Evolutionary conservation across 2,888 invertebrate species (phyloP).

Genomic region (Philopedon plagiatum): DNA sequence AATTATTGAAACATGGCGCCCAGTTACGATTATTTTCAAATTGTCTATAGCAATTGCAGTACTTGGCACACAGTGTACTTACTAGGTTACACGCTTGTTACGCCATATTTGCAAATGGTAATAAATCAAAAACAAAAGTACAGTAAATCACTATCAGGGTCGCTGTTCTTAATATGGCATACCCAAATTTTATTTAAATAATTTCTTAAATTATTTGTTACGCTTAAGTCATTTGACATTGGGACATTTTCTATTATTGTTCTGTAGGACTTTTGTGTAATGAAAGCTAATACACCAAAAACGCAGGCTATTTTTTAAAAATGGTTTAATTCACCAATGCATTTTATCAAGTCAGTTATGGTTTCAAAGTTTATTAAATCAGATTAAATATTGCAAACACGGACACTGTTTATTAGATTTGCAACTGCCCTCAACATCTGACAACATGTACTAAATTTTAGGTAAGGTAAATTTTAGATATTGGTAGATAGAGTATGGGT

Average conservation of each 20-base stretch:
- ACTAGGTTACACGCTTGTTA: slow-evolving; percentile 16
- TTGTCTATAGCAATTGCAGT: slow-evolving; percentile 32
- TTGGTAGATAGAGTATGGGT: too few relatives aligned
- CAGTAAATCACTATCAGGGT: slow-evolving; percentile 23
- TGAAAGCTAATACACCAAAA: too few relatives aligned
- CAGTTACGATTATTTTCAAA: not conserved
- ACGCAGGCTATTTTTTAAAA: too few relatives aligned
- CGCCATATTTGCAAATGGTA: slow-evolving; percentile 5
- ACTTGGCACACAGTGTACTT: slow-evolving; percentile 12
- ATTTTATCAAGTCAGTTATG: too few relatives aligned
- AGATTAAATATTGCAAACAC: too few relatives aligned
- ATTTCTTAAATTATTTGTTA: slow-evolving; percentile 22
- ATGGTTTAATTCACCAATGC: too few relatives aligned
- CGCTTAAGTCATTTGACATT: slow-evolving; percentile 13
- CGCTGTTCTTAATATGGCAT: slow-evolving; percentile 12
- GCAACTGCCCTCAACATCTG: too few relatives aligned
- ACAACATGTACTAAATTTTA: too few relatives aligned
- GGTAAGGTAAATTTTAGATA: too few relatives aligned
- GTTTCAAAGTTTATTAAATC: too few relatives aligned
- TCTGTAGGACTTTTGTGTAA: not conserved
- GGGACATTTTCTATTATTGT: slow-evolving; percentile 24
- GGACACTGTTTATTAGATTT: too few relatives aligned
- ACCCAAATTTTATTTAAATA: slow-evolving; percentile 29
- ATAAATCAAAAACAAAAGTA: slow-evolving; percentile 27
- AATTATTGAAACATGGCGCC: slow-evolving; percentile 4